phyloP scores from a whole-genome alignment of 2,888 invertebrate species.

The Blastobasis lacticolella region DNA sequence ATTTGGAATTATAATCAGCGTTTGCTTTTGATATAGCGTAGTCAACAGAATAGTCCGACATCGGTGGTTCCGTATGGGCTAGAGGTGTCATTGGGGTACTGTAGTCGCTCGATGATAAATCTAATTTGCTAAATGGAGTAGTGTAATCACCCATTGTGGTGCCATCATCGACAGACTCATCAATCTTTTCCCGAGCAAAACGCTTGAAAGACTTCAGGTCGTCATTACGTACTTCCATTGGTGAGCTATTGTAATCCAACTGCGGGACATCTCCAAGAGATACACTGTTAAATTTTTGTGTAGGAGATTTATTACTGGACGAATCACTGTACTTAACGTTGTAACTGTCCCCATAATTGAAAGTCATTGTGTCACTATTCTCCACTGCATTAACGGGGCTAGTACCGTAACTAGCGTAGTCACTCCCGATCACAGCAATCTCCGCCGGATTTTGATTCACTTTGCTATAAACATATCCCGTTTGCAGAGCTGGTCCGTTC shows the following conservation, averaged over 20 bases:
- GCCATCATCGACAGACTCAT: too few species aligned
- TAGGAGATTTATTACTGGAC: neutral
- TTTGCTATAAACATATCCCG: conserved; percentile 33
- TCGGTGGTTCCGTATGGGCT: neutral
- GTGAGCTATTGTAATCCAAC: neutral
- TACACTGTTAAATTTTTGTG: too few species aligned
- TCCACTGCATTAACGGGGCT: neutral
- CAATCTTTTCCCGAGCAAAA: too few species aligned
- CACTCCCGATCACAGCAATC: conserved; percentile 13
- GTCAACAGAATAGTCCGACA: conserved; percentile 15
- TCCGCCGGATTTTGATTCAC: conserved; percentile 17
- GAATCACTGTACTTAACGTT: conserved; percentile 3
- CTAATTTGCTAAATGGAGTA: neutral
- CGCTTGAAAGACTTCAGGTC: too few species aligned
- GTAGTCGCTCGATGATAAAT: neutral
- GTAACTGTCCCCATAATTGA: neutral
- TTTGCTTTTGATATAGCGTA: conserved; percentile 27
- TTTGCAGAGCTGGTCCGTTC: conserved; percentile 23
- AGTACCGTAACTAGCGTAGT: neutral
- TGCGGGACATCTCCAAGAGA: too few species aligned
- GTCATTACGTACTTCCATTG: neutral
- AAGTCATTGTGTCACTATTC: conserved; percentile 4
- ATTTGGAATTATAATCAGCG: conserved; percentile 23
- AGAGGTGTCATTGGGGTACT: neutral
- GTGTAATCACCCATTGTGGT: too few species aligned